phyloP scores from a whole-genome alignment of 2,113 vertebrate species.

The Scomber japonicus region DNA sequence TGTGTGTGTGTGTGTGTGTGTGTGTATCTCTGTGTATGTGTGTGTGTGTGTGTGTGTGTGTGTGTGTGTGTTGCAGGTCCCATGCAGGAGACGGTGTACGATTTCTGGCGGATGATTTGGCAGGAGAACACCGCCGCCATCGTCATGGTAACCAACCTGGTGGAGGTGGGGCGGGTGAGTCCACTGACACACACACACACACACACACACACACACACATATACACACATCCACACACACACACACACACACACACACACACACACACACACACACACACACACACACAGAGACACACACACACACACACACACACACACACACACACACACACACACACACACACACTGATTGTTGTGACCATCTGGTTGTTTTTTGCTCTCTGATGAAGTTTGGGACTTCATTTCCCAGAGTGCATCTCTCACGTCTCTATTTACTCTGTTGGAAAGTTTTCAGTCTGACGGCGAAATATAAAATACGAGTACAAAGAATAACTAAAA shows the following conservation, averaged over 20 bases:
- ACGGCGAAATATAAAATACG: no score
- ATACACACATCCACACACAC: constrained; percentile 34
- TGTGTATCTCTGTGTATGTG: constrained; percentile 4
- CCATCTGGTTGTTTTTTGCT: constrained; percentile 49
- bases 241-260: constrained; percentile 36
- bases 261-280: constrained; percentile 42
- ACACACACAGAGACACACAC: constrained; percentile 9
- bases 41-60: constrained; percentile 7
- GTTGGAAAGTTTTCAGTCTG: no score
- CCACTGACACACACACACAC: constrained; percentile 21
- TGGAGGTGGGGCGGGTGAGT: constrained; percentile 98
- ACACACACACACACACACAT: constrained; percentile 34
- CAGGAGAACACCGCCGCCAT: constrained; percentile 97
- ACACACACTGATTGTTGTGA: constrained; percentile 17
- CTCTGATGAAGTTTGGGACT: constrained; percentile 65
- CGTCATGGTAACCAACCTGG: constrained; percentile 98
- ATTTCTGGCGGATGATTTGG: constrained; percentile 99
- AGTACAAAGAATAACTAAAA: no score
- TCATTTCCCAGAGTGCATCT: constrained; percentile 65
- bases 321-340: not conserved
- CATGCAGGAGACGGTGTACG: constrained; percentile 97
- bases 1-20: not conserved
- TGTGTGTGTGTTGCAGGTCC: constrained; percentile 84
- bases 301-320: constrained; percentile 39
- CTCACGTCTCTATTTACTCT: constrained; percentile 5